A percentile compares a stretch with the other conserved stretches of the same genome.
Evolutionary conservation across 2,113 vertebrate species (phyloP).

Genomic region (Planiliza haematocheilus): DNA sequence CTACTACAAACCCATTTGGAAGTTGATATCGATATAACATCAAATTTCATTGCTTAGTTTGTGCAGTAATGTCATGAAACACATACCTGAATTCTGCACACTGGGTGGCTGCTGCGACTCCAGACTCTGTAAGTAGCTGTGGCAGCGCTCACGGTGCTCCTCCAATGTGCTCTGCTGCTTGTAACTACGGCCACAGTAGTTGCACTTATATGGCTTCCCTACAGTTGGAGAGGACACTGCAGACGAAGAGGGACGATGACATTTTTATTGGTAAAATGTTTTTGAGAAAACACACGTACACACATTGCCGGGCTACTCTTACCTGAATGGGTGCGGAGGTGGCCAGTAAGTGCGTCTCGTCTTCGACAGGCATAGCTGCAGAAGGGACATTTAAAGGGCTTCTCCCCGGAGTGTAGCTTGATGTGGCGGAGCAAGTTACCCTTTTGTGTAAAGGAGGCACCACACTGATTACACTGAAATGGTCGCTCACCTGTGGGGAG

Average conservation of each 20-base stretch:
- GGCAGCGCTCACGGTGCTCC: constrained; percentile 96
- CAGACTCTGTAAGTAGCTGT: constrained; percentile 94
- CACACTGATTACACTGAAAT: constrained; percentile 98
- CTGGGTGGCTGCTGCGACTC: constrained; percentile 85
- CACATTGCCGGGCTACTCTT: too few relatives aligned
- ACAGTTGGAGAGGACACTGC: constrained; percentile 95
- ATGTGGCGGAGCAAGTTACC: constrained; percentile 97
- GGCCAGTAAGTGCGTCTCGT: constrained; percentile 93
- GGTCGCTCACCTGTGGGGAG: constrained; percentile 90
- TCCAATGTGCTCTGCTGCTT: constrained; percentile 97
- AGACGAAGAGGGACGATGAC: too few relatives aligned
- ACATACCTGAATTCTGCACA: constrained; percentile 81
- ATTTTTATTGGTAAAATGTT: too few relatives aligned
- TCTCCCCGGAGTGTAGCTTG: constrained; percentile 97
- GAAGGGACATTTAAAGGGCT: constrained; percentile 98
- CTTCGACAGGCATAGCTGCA: constrained; percentile 96
- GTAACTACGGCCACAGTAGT: constrained; percentile 96
- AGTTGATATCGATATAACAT: constrained; percentile 3
- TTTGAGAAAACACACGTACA: too few relatives aligned
- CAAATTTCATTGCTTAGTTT: neutral
- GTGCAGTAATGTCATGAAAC: too few relatives aligned
- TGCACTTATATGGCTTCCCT: constrained; percentile 97
- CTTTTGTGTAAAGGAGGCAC: constrained; percentile 98
- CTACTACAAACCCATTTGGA: constrained; percentile 5
- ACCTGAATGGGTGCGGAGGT: constrained; percentile 97